These are phyloP conservation scores for Manacus vitellinus DNA, from an alignment of 2,113 vertebrate genomes.

Conservation along the genomic window DNA sequence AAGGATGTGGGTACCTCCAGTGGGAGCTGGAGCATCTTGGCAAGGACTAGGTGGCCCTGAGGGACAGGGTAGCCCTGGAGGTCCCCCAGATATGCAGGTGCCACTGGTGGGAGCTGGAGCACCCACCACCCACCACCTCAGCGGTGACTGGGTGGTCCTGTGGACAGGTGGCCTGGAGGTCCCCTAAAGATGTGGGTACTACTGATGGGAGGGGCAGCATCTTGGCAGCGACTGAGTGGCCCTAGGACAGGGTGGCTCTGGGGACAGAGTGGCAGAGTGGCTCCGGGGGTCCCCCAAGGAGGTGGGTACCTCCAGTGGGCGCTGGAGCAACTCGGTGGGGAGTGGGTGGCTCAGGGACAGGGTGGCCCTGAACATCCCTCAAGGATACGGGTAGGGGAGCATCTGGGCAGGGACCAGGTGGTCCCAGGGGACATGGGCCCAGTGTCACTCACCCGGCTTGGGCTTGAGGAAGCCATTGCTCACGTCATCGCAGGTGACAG, in stretches of 20 bases:
- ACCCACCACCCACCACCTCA: no score
- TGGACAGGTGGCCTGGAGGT: background rate
- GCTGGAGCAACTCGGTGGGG: background rate
- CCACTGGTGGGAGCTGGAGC: background rate
- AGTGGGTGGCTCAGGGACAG: background rate
- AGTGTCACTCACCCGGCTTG: slow-evolving; percentile 58
- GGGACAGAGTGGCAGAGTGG: background rate
- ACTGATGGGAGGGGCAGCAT: background rate
- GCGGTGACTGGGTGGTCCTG: background rate
- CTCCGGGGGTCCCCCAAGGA: background rate
- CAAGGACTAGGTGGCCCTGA: background rate
- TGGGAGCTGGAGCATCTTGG: background rate
- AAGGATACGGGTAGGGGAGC: background rate
- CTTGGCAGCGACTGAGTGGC: background rate
- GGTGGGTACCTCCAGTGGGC: background rate
- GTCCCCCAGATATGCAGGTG: background rate
- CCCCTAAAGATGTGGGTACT: background rate
- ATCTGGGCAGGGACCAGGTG: background rate
- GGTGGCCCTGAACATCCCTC: background rate
- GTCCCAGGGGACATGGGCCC: background rate
- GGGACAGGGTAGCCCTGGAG: background rate
- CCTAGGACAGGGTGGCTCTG: background rate
- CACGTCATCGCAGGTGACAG: slow-evolving; percentile 74
- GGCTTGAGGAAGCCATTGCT: slow-evolving; percentile 82
- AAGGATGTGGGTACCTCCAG: background rate